These are phyloP conservation scores for Octodon degus DNA, from an alignment of 2,113 vertebrate species.

Conservation along the genomic window DNA sequence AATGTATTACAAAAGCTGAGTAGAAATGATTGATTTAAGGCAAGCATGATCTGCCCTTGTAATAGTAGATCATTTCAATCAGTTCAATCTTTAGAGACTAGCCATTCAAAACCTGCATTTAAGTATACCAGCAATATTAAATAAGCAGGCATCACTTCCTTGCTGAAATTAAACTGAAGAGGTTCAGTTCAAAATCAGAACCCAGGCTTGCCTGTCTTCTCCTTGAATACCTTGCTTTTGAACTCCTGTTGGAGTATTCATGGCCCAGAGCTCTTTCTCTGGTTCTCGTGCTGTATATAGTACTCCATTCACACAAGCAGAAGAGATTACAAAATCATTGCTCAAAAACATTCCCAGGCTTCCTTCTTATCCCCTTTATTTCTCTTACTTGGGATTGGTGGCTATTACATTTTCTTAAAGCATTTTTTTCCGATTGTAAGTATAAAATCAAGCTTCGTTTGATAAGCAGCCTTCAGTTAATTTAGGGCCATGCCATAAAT, in stretches of 20 bases:
- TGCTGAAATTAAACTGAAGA: slow-evolving; percentile 33
- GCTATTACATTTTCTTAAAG: slow-evolving; percentile 61
- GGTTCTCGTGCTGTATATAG: not conserved
- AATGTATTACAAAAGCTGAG: slow-evolving; percentile 67
- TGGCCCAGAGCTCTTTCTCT: not conserved
- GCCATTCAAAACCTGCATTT: slow-evolving; percentile 69
- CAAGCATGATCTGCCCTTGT: slow-evolving; percentile 65
- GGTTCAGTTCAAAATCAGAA: slow-evolving; percentile 50
- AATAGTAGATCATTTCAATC: slow-evolving; percentile 76
- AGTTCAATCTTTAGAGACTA: slow-evolving; percentile 72
- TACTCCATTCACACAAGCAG: not conserved
- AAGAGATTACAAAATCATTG: slow-evolving; percentile 14
- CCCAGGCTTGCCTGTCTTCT: slow-evolving; percentile 16
- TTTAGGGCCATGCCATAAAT: slow-evolving; percentile 77
- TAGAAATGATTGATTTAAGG: slow-evolving; percentile 79
- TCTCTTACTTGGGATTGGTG: slow-evolving; percentile 52
- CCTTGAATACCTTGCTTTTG: slow-evolving; percentile 45
- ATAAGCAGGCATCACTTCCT: slow-evolving; percentile 55
- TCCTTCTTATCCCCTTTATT: slow-evolving; percentile 48
- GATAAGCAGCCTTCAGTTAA: slow-evolving; percentile 69
- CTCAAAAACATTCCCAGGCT: not conserved
- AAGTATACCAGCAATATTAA: slow-evolving; percentile 70
- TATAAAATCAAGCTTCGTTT: slow-evolving; percentile 76
- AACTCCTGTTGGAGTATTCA: slow-evolving; percentile 4
- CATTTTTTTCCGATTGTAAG: slow-evolving; percentile 74